phyloP scores from a whole-genome alignment of 2,797 vertebrate species.

The Siniperca obscura region DNA sequence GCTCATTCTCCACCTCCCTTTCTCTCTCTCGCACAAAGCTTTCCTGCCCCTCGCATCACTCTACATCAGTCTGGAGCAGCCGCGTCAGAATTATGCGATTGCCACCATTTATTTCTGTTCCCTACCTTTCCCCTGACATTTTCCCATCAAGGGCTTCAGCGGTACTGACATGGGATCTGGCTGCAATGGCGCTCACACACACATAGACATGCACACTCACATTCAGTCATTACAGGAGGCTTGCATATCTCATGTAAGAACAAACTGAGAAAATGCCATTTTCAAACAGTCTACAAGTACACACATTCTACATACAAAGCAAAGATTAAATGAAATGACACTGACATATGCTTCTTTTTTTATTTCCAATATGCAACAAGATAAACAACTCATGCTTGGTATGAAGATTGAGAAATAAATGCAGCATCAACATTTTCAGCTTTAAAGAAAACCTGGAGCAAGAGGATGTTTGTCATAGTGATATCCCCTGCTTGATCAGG shows the following conservation, averaged over 20 bases:
- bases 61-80: constrained; percentile 23
- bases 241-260: constrained; percentile 26
- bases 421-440: constrained; percentile 27
- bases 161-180: constrained; percentile 22
- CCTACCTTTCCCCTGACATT: constrained; percentile 47
- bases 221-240: constrained; percentile 18
- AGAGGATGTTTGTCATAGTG: constrained; percentile 50
- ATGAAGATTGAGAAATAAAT: constrained; percentile 45
- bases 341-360: constrained; percentile 7
- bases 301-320: background rate
- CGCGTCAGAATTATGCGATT: constrained; percentile 25
- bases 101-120: constrained; percentile 35
- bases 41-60: constrained; percentile 14
- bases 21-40: background rate
- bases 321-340: background rate
- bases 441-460: constrained; percentile 49
- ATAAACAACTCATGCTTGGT: constrained; percentile 40
- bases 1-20: background rate
- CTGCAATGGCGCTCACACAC: background rate
- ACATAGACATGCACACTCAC: constrained; percentile 3
- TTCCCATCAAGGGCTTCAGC: constrained; percentile 47
- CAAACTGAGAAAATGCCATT: constrained; percentile 48
- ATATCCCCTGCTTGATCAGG: constrained; percentile 59
- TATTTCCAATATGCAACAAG: constrained; percentile 38
- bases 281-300: constrained; percentile 20